Evolutionary conservation across 2,888 invertebrate species (phyloP).

Genomic region (Clunio marinus): DNA sequence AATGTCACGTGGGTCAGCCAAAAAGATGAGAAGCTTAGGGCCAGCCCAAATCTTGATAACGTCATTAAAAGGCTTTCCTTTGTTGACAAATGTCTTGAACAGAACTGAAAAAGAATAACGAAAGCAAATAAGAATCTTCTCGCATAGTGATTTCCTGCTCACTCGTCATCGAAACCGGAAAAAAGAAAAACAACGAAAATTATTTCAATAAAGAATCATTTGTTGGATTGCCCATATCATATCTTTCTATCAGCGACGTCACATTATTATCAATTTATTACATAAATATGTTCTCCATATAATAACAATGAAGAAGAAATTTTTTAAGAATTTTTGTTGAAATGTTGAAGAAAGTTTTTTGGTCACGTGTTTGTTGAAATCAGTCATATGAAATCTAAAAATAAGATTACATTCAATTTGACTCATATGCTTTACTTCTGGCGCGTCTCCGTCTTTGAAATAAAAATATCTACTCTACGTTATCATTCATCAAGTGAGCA

Average conservation of each 20-base stretch:
- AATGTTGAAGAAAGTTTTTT: not conserved
- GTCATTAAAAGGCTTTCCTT: constrained; percentile 54
- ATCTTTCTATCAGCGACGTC: not conserved
- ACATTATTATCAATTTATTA: too few species aligned
- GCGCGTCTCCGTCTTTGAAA: constrained; percentile 17
- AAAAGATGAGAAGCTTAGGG: constrained; percentile 67
- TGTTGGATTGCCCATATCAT: not conserved
- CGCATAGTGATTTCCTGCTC: not conserved
- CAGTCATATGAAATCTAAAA: constrained; percentile 8
- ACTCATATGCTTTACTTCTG: constrained; percentile 6
- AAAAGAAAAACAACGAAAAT: constrained; percentile 13
- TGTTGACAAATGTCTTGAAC: constrained; percentile 57
- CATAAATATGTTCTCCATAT: too few species aligned
- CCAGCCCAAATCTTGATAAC: constrained; percentile 72
- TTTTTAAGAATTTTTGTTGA: too few species aligned
- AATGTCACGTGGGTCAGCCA: constrained; percentile 71
- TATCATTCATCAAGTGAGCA: not conserved
- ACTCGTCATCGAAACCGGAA: constrained; percentile 2
- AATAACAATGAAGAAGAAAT: too few species aligned
- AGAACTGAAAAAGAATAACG: constrained; percentile 56
- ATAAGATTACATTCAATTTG: constrained; percentile 32
- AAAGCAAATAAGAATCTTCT: not conserved
- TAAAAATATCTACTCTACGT: constrained; percentile 19
- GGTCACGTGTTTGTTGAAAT: not conserved
- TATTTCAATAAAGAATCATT: constrained; percentile 1